phyloP scores from a whole-genome alignment of 1,140 invertebrate genomes.

The Atopsyche davidsoni region DNA sequence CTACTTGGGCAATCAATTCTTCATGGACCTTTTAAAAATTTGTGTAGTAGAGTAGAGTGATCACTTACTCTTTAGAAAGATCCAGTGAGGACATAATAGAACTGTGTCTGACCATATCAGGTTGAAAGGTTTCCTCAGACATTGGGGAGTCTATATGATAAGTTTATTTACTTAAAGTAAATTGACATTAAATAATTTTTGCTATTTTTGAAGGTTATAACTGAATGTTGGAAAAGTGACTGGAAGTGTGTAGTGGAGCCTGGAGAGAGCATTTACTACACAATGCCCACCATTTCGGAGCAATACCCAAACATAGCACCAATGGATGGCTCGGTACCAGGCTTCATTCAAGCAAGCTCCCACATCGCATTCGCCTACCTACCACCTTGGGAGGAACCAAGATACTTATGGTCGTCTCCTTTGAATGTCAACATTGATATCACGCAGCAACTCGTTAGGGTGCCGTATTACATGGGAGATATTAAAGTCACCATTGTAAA shows the following conservation, averaged over 20 bases:
- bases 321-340: background rate
- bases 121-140: too few relatives aligned
- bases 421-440: slow-evolving; percentile 16
- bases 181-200: slow-evolving; percentile 32
- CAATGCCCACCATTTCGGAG: slow-evolving; percentile 35
- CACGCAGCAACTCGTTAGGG: slow-evolving; percentile 23
- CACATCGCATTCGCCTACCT: slow-evolving; percentile 23
- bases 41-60: too few relatives aligned
- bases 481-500: slow-evolving; percentile 24
- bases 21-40: too few relatives aligned
- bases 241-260: slow-evolving; percentile 35
- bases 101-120: too few relatives aligned
- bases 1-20: too few relatives aligned
- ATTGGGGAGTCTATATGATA: too few relatives aligned
- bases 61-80: too few relatives aligned
- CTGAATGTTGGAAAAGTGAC: slow-evolving; percentile 34
- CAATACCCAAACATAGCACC: slow-evolving; percentile 37
- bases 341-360: too few relatives aligned
- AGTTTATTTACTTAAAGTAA: too few relatives aligned
- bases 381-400: background rate
- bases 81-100: too few relatives aligned
- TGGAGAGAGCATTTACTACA: slow-evolving; percentile 33
- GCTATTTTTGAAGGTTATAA: slow-evolving; percentile 31
- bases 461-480: slow-evolving; percentile 19
- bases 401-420: slow-evolving; percentile 19